Evolutionary conservation across 2,113 vertebrate species (phyloP), one percentile per base, ranked within the genome.

Genomic region (Neopipo cinnamomea): DNA sequence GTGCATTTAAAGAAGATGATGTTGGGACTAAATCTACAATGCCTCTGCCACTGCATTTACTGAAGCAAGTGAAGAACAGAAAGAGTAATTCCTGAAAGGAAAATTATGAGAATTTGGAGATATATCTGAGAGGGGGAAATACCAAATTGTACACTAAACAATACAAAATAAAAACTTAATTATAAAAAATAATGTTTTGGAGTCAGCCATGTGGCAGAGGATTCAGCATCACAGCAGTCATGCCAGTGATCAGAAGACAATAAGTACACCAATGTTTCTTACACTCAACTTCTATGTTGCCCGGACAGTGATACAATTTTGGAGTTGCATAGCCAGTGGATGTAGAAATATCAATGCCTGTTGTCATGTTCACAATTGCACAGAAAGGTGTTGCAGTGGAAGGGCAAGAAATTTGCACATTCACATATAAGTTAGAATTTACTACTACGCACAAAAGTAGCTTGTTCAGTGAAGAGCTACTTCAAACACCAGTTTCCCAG

Each of bases 401-500:
- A 68, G 9, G 18, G 3, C 19, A 53, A 85, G 52, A 50, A 88
- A 47, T 30, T 1, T 22, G 30, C 17, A 7, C 15, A 52, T 75
- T 22, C 10, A 74, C 27, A 35, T 25, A 11, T 11, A 6, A 35
- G 47, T 70, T 5, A 21, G 53, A 44, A 72, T 56, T 76, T 31
- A 27, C 42, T 53, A 3, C 27, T 22, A 13, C 6, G 18, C 0
- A 2, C 4, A 3, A 1, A 62, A 44, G 39, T 1, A 12, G 14
- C 19, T n/a, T 49, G 3, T n/a, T 58, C 22, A 39, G 42, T 35
- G 12, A 30, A 42, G 17, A 49, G 22, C 6, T 31, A 5, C 44
- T 61, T 25, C n/a, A 62, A 25, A 9, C 42, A 67, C 3, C 31
- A 58, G 31, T 17, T 78, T 62, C n/a, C 50, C 55, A 22, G 65